Conservation (phyloP, 2,888 invertebrate species). For the Caenorhabditis afra region DNA sequence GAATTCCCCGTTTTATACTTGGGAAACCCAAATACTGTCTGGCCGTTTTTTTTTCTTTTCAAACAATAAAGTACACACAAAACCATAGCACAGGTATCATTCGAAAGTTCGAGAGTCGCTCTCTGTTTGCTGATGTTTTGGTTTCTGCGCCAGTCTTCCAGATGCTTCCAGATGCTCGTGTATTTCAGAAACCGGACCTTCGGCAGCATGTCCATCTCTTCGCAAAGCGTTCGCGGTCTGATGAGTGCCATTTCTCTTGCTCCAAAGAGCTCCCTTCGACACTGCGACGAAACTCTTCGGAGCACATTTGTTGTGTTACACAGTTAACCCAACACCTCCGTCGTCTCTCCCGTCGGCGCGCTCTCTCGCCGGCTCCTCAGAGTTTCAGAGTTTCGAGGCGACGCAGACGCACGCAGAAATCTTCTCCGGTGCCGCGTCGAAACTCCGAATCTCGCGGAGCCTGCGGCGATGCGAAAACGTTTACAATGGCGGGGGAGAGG, state of each 20-base stretch:
- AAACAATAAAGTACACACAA: too few relatives aligned
- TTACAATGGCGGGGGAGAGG: slow-evolving; percentile 39
- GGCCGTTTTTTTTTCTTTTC: too few relatives aligned
- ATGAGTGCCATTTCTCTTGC: slow-evolving; percentile 3
- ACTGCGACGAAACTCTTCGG: slow-evolving; percentile 47
- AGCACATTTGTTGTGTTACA: slow-evolving; percentile 60
- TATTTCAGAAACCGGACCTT: too few relatives aligned
- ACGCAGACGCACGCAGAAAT: slow-evolving; percentile 34
- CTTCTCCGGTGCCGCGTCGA: background rate
- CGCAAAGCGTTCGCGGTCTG: background rate
- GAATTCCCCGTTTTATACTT: too few relatives aligned
- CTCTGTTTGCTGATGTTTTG: too few relatives aligned
- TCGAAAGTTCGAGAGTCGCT: too few relatives aligned
- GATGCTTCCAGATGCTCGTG: too few relatives aligned
- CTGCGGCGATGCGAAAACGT: slow-evolving; percentile 14
- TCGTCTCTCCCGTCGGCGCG: slow-evolving; percentile 30
- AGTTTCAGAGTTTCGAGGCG: slow-evolving; percentile 29
- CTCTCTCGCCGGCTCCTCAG: slow-evolving; percentile 21
- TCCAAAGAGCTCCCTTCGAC: slow-evolving; percentile 24
- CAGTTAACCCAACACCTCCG: slow-evolving; percentile 55
- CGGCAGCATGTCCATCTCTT: background rate
- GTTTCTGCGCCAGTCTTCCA: too few relatives aligned
- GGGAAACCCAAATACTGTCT: too few relatives aligned
- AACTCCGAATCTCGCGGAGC: slow-evolving; percentile 8
- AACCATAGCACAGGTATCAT: too few relatives aligned